These are phyloP conservation scores for Andrena haemorrhoa DNA, from an alignment of 2,888 invertebrate species.

Conservation along the genomic window DNA sequence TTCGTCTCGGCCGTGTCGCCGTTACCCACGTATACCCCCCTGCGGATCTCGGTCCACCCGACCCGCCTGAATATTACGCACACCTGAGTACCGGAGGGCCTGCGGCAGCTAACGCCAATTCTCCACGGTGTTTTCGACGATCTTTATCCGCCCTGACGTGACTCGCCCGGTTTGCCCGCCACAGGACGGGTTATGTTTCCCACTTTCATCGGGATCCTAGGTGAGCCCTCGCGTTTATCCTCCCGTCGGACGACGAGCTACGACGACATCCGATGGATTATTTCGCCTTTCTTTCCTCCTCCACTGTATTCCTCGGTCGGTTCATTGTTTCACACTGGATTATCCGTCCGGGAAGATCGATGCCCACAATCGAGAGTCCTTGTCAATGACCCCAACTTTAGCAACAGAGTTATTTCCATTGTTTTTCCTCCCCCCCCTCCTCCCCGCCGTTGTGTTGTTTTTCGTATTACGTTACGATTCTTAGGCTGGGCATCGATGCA, in stretches of 20 bases:
- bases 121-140: conserved; percentile 47
- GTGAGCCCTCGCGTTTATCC: conserved; percentile 85
- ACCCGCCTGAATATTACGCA: conserved; percentile 7
- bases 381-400: conserved; percentile 59
- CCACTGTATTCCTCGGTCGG: conserved; percentile 40
- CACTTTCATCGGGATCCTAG: conserved; percentile 91
- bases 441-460: conserved; percentile 3
- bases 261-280: background rate
- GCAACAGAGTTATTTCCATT: conserved; percentile 51
- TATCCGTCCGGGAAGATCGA: conserved; percentile 44
- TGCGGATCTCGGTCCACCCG: conserved; percentile 14
- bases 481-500: conserved; percentile 31
- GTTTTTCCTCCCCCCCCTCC: conserved; percentile 16
- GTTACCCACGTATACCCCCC: background rate
- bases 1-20: conserved; percentile 47
- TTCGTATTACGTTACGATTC: conserved; percentile 28
- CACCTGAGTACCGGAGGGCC: conserved; percentile 5
- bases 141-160: conserved; percentile 67
- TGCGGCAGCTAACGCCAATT: conserved; percentile 30
- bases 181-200: conserved; percentile 88
- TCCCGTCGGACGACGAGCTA: background rate
- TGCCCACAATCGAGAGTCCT: conserved; percentile 51
- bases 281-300: conserved; percentile 29
- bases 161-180: conserved; percentile 76
- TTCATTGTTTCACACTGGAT: conserved; percentile 14